Base-by-base conservation (phyloP, 2,888 invertebrate genomes). In the Crossocerus cetratus region DNA sequence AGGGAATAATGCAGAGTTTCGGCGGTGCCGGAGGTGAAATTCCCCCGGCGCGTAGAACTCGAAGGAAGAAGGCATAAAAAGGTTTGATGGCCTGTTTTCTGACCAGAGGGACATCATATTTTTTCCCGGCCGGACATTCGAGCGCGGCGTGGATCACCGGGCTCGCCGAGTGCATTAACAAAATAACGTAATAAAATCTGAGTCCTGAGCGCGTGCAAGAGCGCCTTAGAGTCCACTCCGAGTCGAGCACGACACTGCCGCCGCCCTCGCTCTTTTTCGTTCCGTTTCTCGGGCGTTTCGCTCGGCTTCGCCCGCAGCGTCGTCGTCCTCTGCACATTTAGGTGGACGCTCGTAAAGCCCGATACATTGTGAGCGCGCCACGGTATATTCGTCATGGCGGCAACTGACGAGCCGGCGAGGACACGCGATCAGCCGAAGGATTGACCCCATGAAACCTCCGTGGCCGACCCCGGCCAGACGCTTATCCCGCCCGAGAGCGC, bases 161-260 rank as follows among this genome's bases (percentile, higher is more conserved):
- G 11, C 16, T 49, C 49, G 16, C 61, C 70, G 82, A 85, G 84
- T 89, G 86, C 86, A 89, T 89, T 88, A 88, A 88, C 87, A 88
- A 88, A 88, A 88, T 88, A 88, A 87, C 86, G 87, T 87, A 86
- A 87, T 89, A 89, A 89, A 89, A 88, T 88, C 86, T 83, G 84
- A 16, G 49, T 16, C 16, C 49, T 13, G 5, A 16, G 8, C 49
- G 4, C n/a, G 16, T 49, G 0, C n/a, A 43, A 13, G 2, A 14
- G 49, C 86, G 86, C 85, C 83, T 32, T 32, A 32, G 32, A 32
- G 23, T 8, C 32, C 32, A 32, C 32, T 32, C 32, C 32, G 11
- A 32, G 8, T 32, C 32, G 8, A 32, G 32, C 32, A 32, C 32
- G 32, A 4, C 11, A 4, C 8, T 1, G 8, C 32, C 11, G 32